phyloP scores from a whole-genome alignment of 2,888 invertebrate species.

The Caenorhabditis sinica region DNA sequence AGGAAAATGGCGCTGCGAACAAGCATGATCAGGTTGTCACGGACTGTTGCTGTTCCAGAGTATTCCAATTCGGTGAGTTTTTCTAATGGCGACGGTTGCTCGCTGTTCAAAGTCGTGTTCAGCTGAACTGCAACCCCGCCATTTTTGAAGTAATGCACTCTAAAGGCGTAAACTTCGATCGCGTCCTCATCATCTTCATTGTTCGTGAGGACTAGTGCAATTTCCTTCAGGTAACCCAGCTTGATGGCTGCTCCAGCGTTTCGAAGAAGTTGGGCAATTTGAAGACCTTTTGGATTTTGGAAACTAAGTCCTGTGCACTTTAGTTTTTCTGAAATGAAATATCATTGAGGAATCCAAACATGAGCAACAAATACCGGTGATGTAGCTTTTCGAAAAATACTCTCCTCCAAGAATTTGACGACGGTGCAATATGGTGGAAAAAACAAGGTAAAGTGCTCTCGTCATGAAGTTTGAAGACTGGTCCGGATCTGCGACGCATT shows the following conservation, averaged over 20 bases:
- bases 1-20: slow-evolving; percentile 25
- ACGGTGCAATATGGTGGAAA: not conserved
- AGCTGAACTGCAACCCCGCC: slow-evolving; percentile 15
- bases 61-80: slow-evolving; percentile 33
- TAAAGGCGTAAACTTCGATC: slow-evolving; percentile 55
- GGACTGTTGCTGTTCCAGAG: slow-evolving; percentile 31
- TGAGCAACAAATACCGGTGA: slow-evolving; percentile 2
- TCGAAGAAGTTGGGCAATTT: slow-evolving; percentile 28
- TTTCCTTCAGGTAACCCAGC: slow-evolving; percentile 41
- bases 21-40: slow-evolving; percentile 19
- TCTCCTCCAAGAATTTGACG: not conserved
- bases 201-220: slow-evolving; percentile 43
- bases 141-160: slow-evolving; percentile 40
- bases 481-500: not conserved
- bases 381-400: slow-evolving; percentile 8
- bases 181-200: slow-evolving; percentile 47
- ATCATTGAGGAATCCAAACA: not conserved
- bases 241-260: slow-evolving; percentile 46
- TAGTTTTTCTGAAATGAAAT: slow-evolving; percentile 25
- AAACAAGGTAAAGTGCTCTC: slow-evolving; percentile 14
- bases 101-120: not conserved
- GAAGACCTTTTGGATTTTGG: not conserved
- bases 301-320: not conserved
- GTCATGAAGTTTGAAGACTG: slow-evolving; percentile 25
- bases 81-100: slow-evolving; percentile 11